Base-by-base conservation (phyloP, 1,140 invertebrate species). In the Radopholus similis region DNA sequence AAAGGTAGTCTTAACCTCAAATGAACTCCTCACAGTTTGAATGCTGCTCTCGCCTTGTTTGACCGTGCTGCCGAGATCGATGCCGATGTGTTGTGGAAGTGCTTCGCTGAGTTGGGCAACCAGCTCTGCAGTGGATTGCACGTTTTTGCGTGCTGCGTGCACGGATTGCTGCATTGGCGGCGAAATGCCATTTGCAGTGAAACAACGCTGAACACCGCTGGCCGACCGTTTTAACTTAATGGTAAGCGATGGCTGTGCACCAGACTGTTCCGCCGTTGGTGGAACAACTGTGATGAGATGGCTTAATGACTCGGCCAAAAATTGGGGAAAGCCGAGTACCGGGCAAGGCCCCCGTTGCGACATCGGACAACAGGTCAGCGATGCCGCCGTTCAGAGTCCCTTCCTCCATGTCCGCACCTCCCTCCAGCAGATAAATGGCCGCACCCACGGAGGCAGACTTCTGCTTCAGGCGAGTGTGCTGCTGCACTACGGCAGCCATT, bases 121-220 rank as follows among this genome's bases (percentile, higher is more conserved):
- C 34, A 72, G 49, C 62, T 72, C 56, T 49, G 74, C 71, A 30
- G 71, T 72, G n/a, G 71, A 72, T 69, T 72, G 71, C 23, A 72
- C 71, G 56, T 75, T 68, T 53, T 71, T 70, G 5, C 71, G 60
- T 9, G 72, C 72, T 28, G 70, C 70, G 26, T 56, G 42, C 18
- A 71, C 70, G 18, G 49, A 47, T 30, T 49, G 40, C 15, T 40
- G 59, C 32, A 13, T 18, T 26, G 13, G 59, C 2, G n/a, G 18
- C 40, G 57, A 9, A 11, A 11, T 60, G 44, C 21, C 28, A 38
- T 32, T 44, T 47, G 44, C 30, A 26, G 47, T 26, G n/a, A 21
- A 51, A 51, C 47, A 51, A 23, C 59, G 42, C 18, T 62, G 59
- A 32, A 62, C 49, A 28, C 59, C 59, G 34, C 40, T 62, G n/a